Base-by-base conservation (phyloP, 2,888 invertebrate species). In the Agrochola litura region DNA sequence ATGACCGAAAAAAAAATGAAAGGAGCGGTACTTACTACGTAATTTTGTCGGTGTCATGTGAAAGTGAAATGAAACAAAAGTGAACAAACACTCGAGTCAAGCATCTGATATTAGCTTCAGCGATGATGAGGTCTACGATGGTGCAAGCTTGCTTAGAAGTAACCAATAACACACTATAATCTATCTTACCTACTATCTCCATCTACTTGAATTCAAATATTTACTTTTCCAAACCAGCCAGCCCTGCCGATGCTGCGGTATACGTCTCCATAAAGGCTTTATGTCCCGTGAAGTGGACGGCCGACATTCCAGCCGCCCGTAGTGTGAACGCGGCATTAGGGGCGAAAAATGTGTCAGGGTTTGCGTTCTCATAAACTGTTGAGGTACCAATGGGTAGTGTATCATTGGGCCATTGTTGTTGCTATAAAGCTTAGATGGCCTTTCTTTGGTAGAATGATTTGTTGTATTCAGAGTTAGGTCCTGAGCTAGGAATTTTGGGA, bases 221-320 rank as follows among this genome's bases (percentile, higher is more conserved):
- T 77, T 81, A 14, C 41, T 74, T 63, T 82, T 52, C 1, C 1
- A 25, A 71, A 77, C 43, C 58, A 61, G 80, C 56, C 86, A 87
- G 61, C 86, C 88, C 88, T 87, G 77, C 43, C 37, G 79, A 85
- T 85, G 84, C 80, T 89, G 84, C 81, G 85, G 90, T 89, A 91
- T 92, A 90, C 91, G 92, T 93, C 93, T 93, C 92, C 92, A 94
- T 95, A 94, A 95, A 94, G 90, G 93, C 89, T 95, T 95, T 95
- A 95, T 95, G 94, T 93, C 77, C 91, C 94, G 93, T 94, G 94
- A 94, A 94, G 92, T 92, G 92, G 91, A 87, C 91, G 79, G 78
- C 83, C 84, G 84, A 85, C 90, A 91, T 92, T 90, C 90, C 91
- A 78, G 77, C 83, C 83, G 79, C 80, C 87, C 89, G 86, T 81